Evolutionary conservation across 1,140 invertebrate species (phyloP), one percentile per base, ranked within the genome.

Genomic region (Diabrotica undecimpunctata): DNA sequence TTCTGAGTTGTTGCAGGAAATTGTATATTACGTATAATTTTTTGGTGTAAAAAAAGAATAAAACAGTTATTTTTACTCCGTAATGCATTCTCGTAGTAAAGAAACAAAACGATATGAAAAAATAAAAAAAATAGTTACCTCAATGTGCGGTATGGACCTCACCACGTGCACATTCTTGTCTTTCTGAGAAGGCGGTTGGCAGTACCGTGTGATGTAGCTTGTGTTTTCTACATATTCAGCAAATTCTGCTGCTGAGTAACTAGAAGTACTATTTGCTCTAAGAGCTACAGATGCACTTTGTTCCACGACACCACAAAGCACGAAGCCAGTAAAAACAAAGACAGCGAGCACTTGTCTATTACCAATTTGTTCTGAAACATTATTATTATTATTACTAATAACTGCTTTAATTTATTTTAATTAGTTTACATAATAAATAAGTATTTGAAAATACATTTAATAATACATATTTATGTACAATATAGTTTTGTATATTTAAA

Each of bases 221-320:
- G 78, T 80, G 64, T 80, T 80, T 64, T 78, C 77, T 0, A 80
- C 78, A 72, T 80, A 80, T 67, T 80, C 77, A 55, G 78, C 78
- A 63, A 80, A 80, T 72, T 80, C 78, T 12, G 66, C 77, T 3
- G 74, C 74, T 11, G 78, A 78, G 65, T 77, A 75, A 52, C 66
- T 68, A 0, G 76, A 73, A 11, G 75, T 78, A 60, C 71, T 75
- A 71, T 84, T 84, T 4, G 82, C 82, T 5, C 83, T 74, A 25
- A 84, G 70, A 61, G 83, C 82, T 5, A 84, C 83, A 5, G 82
- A 84, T 2, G 83, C 83, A 56, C 82, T 83, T 53, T 83, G 81
- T 68, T 85, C 83, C 0, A 85, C 82, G 5, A 83, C 79, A 8
- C 83, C 83, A 51, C 81, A 83, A n/a, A 85, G 73, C 11, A 83